These are phyloP conservation scores for Nebria ingens DNA, from an alignment of 1,140 invertebrate genomes.

Conservation along the genomic window DNA sequence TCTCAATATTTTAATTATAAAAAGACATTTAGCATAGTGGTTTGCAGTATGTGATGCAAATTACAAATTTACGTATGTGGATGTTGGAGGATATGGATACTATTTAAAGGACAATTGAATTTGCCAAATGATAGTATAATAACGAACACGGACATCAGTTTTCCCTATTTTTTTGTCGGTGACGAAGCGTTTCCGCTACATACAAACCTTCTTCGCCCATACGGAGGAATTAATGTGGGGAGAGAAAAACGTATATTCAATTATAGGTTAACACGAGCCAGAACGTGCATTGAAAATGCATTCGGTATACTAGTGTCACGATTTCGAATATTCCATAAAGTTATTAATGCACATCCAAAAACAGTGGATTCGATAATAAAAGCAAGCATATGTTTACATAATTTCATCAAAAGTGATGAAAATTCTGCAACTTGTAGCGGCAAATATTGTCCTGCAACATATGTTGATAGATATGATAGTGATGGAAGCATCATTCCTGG, in stretches of 20 bases:
- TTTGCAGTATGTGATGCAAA: slow-evolving; percentile 33
- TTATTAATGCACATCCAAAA: slow-evolving; percentile 13
- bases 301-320: slow-evolving; percentile 32
- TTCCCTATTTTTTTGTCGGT: slow-evolving; percentile 20
- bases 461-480: too few relatives aligned
- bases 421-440: too few relatives aligned
- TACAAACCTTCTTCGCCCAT: slow-evolving; percentile 35
- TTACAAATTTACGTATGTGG: slow-evolving; percentile 31
- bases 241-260: slow-evolving; percentile 36
- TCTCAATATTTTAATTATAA: slow-evolving; percentile 10
- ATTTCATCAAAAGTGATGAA: not conserved
- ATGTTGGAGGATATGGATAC: slow-evolving; percentile 30
- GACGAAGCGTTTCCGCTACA: slow-evolving; percentile 39
- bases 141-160: not conserved
- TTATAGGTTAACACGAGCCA: slow-evolving; percentile 32
- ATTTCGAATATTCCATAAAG: slow-evolving; percentile 13
- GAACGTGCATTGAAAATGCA: slow-evolving; percentile 32
- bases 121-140: slow-evolving; percentile 6
- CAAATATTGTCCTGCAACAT: too few relatives aligned
- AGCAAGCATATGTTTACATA: not conserved
- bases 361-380: slow-evolving; percentile 15
- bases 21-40: slow-evolving; percentile 42
- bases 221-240: slow-evolving; percentile 22
- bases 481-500: too few relatives aligned
- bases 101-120: not conserved